Base-by-base conservation (phyloP, 2,888 invertebrate species). In the Ochropacha duplaris region DNA sequence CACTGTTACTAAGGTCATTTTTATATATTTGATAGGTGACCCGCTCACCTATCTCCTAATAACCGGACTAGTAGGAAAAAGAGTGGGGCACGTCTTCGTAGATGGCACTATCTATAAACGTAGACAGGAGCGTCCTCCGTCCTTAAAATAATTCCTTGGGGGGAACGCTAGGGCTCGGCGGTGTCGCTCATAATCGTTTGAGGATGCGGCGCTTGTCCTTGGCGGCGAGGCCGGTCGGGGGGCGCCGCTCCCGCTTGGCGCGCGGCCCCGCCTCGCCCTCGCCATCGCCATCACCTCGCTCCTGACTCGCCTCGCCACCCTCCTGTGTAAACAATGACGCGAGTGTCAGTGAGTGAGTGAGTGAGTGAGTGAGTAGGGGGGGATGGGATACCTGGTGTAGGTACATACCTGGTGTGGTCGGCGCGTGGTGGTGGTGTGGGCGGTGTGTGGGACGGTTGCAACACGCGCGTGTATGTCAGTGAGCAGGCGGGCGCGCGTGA, bases 231-330 rank as follows among this genome's bases (percentile, higher is more conserved):
- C 11, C 58, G 64, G 57, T 54, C 68, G 73, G 36, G 97, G 86
- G 96, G 76, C 97, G 84, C 97, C 97, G 92, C 97, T 97, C 56
- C 97, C 96, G 79, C 95, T 93, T 54, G 97, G 97, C 49, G 96
- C 97, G 68, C 94, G 93, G 51, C 81, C 89, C 61, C 84, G 86
- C 61, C 69, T 72, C 50, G 55, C 60, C 56, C 50, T 60, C 54
- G 34, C 55, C 56, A 12, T 86, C 50, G 34, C 57, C 87, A 83
- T 49, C 82, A 83, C 86, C 93, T 94, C 59, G 90, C 87, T 75
- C 85, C 86, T 79, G 94, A 94, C 52, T 28, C 49, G 49, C 50
- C 22, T 5, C 5, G 24, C 24, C 24, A 24, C 24, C 87, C 64
- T 84, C 84, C 59, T 55, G 50, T n/a, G 96, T 95, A 2, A 9